Conservation (phyloP, 2,888 invertebrate genomes). For the Acanthopleura granulata region DNA sequence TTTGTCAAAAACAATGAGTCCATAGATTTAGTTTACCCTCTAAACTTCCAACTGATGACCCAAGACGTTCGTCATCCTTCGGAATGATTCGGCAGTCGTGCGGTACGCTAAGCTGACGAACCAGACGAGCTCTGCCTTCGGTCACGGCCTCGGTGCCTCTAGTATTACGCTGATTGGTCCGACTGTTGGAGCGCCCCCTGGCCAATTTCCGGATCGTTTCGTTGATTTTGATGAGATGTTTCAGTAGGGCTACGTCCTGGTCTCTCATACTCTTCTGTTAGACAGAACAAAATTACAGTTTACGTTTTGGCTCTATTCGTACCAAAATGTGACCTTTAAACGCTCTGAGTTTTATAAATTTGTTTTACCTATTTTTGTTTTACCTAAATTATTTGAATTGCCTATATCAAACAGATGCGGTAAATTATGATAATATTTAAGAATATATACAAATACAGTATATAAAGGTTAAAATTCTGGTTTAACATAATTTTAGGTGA, state of each 20-base stretch:
- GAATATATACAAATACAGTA: no score
- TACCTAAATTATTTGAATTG: no score
- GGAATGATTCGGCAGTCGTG: conserved; percentile 11
- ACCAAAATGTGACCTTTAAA: no score
- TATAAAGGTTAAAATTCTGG: no score
- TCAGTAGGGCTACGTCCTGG: conserved; percentile 38
- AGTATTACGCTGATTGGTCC: not conserved
- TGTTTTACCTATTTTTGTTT: no score
- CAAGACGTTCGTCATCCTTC: not conserved
- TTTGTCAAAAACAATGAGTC: no score
- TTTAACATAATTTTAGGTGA: no score
- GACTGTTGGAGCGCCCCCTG: conserved; percentile 21
- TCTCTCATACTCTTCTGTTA: conserved; percentile 36
- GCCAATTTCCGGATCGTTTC: conserved; percentile 35
- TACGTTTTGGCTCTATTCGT: no score
- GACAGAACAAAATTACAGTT: not conserved
- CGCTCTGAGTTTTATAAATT: no score
- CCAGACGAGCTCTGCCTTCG: conserved; percentile 1
- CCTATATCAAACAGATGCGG: no score
- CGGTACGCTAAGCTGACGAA: conserved; percentile 9
- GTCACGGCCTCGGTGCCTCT: not conserved
- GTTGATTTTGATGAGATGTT: conserved; percentile 36
- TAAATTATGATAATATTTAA: no score
- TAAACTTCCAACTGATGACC: conserved; percentile 1
- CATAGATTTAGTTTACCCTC: not conserved